These are phyloP conservation scores for Lycocerus yunnanus DNA, from an alignment of 2,888 invertebrate genomes.

Conservation along the genomic window DNA sequence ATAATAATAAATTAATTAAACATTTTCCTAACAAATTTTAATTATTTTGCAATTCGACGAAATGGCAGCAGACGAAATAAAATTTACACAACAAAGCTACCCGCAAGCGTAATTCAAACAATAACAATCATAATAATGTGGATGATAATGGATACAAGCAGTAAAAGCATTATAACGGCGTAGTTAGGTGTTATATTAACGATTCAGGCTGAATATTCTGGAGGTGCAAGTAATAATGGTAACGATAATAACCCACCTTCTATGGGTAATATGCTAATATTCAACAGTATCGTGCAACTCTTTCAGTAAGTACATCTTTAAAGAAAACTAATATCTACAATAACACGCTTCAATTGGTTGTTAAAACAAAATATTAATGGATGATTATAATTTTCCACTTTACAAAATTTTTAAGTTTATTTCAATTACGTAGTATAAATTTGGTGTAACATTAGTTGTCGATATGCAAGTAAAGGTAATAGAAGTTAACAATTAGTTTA, in stretches of 20 bases:
- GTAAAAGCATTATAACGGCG: constrained; percentile 31
- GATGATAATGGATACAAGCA: constrained; percentile 31
- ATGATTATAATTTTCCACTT: neutral
- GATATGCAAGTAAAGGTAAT: too few species aligned
- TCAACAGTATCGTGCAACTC: neutral
- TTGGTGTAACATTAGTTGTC: too few species aligned
- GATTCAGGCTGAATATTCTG: constrained; percentile 23
- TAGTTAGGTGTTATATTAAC: constrained; percentile 27
- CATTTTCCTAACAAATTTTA: neutral
- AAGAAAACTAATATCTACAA: neutral
- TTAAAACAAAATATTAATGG: neutral
- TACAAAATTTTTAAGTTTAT: neutral
- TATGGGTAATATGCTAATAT: constrained; percentile 22
- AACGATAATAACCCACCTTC: constrained; percentile 24
- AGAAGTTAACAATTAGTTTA: too few species aligned
- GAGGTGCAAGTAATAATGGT: constrained; percentile 26
- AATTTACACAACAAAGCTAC: constrained; percentile 27
- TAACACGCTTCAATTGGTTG: neutral
- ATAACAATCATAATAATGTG: constrained; percentile 24
- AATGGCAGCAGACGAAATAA: constrained; percentile 4
- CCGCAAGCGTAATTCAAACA: constrained; percentile 25
- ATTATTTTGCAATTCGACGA: neutral
- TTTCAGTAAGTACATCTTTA: neutral
- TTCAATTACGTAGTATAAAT: too few species aligned
- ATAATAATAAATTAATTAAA: neutral